These are phyloP conservation scores for Labia minor DNA, from an alignment of 2,888 invertebrate genomes.

Conservation along the genomic window DNA sequence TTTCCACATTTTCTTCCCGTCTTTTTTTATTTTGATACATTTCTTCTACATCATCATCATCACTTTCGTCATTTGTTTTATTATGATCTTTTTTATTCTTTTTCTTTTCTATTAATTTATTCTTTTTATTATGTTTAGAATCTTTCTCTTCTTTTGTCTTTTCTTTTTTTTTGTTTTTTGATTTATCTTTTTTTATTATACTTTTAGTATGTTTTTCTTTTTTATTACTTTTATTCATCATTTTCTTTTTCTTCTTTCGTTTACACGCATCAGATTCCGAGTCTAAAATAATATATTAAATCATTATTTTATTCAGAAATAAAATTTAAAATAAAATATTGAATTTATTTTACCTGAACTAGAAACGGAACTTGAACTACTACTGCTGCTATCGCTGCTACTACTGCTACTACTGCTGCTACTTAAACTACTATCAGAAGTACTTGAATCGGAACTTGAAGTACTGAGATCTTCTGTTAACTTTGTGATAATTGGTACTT, in stretches of 20 bases:
- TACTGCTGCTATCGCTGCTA: slow-evolving; percentile 23
- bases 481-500: slow-evolving; percentile 36
- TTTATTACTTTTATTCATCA: too few species aligned
- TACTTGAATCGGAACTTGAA: slow-evolving; percentile 31
- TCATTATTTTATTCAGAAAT: too few species aligned
- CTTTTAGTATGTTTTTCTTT: too few species aligned
- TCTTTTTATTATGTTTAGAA: slow-evolving; percentile 23
- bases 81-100: slow-evolving; percentile 25
- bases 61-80: slow-evolving; percentile 1
- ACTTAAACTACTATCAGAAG: slow-evolving; percentile 29
- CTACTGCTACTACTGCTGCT: slow-evolving; percentile 35
- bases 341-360: slow-evolving; percentile 23
- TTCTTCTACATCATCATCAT: slow-evolving; percentile 15
- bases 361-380: background rate
- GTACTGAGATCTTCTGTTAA: slow-evolving; percentile 26
- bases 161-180: slow-evolving; percentile 25
- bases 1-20: background rate
- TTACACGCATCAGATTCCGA: slow-evolving; percentile 30
- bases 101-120: background rate
- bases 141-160: slow-evolving; percentile 27
- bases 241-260: slow-evolving; percentile 26
- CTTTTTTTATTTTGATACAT: background rate
- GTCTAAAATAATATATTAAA: too few species aligned
- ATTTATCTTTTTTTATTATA: too few species aligned
- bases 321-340: slow-evolving; percentile 19